Base-by-base conservation (phyloP, 2,797 vertebrate genomes). In the Anolis apletophallus region DNA sequence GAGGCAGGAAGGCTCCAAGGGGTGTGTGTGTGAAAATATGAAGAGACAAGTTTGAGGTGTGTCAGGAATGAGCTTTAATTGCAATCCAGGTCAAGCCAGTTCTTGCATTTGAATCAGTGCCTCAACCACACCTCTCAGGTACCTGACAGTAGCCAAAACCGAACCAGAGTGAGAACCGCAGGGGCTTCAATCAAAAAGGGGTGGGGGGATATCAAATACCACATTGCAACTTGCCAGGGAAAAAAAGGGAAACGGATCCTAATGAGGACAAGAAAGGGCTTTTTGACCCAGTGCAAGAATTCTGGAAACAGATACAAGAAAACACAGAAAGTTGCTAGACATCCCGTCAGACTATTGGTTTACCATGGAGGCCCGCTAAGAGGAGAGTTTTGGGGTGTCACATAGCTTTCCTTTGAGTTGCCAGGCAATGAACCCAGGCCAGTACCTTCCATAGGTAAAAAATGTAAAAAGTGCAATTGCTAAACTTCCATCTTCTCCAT, bases 21-120 rank as follows among this genome's bases (percentile, higher is more conserved):
- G 86, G 81, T 87, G 86, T 87, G 81, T 87, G 86, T 87, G 86
- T 79, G 86, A 87, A 87, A 87, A 72, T 87, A 80, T 87, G 86
- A 87, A 87, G 57, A 87, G 81, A 87, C 86, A 87, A 87, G 86
- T 87, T 84, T 87, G 76, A 67, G 86, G 86, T 87, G 86, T 87
- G 86, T 84, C 86, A 84, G 76, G 86, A 87, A 87, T 87, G 86
- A 67, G 57, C 36, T 78, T 87, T 84, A 83, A 84, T 84, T 78
- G 34, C 67, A 54, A 74, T 61, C 46, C 46, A 84, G 46, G 82
- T 83, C 86, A 87, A 87, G 86, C 76, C 57, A 9, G 81, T 36
- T n/a, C 86, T 87, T 84, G 86, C 86, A 40, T 76, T 59, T 79
- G 81, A 73, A 84, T 80, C 12, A 17, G n/a, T 84, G 81, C 75